Conservation (phyloP, 2,888 invertebrate species). For the Drosophila buzzatii region DNA sequence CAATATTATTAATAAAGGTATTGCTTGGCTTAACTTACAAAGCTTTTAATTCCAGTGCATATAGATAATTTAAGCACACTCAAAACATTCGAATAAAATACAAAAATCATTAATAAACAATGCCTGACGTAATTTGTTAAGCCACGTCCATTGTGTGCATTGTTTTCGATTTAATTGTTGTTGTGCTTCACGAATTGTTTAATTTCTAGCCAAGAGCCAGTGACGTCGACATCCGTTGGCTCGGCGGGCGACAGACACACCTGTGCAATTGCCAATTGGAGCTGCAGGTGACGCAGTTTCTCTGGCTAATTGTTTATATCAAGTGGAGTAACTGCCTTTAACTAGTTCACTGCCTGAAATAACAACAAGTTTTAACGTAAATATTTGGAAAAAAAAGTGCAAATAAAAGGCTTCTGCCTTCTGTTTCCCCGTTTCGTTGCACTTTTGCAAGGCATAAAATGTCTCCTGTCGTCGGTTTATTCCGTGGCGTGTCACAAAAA, state of each 20-base stretch:
- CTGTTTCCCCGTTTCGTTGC: conserved; percentile 8
- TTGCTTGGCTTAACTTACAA: neutral
- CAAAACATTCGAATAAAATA: neutral
- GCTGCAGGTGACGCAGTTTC: conserved; percentile 62
- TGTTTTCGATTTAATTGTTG: conserved; percentile 63
- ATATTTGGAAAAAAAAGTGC: neutral
- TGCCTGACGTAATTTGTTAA: conserved; percentile 52
- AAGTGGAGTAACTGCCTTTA: conserved; percentile 25
- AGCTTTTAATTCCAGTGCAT: neutral
- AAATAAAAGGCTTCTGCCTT: neutral
- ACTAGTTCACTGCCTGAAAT: conserved; percentile 27
- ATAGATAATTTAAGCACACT: neutral
- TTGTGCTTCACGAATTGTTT: conserved; percentile 15
- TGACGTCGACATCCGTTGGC: conserved; percentile 33
- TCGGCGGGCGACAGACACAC: conserved; percentile 38
- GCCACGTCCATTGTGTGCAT: conserved; percentile 52
- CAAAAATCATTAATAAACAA: conserved; percentile 56
- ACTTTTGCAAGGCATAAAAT: conserved; percentile 42
- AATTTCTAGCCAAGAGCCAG: conserved; percentile 12
- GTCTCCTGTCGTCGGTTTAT: conserved; percentile 46
- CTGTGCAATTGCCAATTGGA: conserved; percentile 61
- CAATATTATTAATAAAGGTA: neutral
- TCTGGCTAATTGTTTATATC: conserved; percentile 35
- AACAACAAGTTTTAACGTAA: neutral
- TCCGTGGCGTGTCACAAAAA: conserved; percentile 31